A percentile compares a stretch with the other conserved stretches of the same genome.
These are phyloP conservation scores for Conopomorpha cramerella DNA, from an alignment of 1,140 invertebrate genomes.

Conservation along the genomic window DNA sequence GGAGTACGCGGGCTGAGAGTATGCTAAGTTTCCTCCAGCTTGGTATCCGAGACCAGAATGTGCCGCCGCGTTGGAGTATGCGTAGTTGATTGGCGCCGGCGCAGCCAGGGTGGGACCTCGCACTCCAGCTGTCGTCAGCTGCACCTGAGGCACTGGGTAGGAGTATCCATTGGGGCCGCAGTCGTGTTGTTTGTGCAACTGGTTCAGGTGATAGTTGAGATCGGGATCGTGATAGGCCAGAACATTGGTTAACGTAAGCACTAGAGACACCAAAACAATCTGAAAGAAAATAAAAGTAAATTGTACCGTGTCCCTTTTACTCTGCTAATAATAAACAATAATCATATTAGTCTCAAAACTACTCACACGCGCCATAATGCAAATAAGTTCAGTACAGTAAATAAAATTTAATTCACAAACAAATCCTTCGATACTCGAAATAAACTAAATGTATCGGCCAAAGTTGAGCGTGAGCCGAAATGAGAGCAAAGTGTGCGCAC, in stretches of 20 bases:
- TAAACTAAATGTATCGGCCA: conserved; percentile 40
- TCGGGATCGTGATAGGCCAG: conserved; percentile 54
- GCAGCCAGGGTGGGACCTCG: conserved; percentile 14
- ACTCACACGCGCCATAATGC: too few relatives aligned
- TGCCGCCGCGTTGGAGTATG: too few relatives aligned
- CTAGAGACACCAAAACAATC: conserved; percentile 21
- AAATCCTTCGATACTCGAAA: too few relatives aligned
- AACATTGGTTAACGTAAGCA: conserved; percentile 14
- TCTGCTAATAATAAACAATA: too few relatives aligned
- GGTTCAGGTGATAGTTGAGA: conserved; percentile 47
- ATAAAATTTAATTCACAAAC: too few relatives aligned
- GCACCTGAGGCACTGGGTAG: conserved; percentile 38
- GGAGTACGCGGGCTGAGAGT: conserved; percentile 23
- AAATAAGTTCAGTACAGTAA: too few relatives aligned
- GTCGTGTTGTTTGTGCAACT: conserved; percentile 30
- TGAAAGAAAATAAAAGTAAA: conserved; percentile 20
- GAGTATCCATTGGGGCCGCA: conserved; percentile 34
- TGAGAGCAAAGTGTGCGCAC: conserved; percentile 51
- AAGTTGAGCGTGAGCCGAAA: conserved; percentile 45
- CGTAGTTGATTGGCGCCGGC: conserved; percentile 4
- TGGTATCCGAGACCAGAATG: conserved; percentile 15
- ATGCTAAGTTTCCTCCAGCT: too few relatives aligned
- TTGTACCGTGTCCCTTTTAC: too few relatives aligned
- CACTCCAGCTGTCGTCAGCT: conserved; percentile 25
- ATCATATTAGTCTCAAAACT: too few relatives aligned